Evolutionary conservation across 2,888 invertebrate genomes (phyloP), one percentile per base, ranked within the genome.

Genomic region (Pemphredon lugubris): DNA sequence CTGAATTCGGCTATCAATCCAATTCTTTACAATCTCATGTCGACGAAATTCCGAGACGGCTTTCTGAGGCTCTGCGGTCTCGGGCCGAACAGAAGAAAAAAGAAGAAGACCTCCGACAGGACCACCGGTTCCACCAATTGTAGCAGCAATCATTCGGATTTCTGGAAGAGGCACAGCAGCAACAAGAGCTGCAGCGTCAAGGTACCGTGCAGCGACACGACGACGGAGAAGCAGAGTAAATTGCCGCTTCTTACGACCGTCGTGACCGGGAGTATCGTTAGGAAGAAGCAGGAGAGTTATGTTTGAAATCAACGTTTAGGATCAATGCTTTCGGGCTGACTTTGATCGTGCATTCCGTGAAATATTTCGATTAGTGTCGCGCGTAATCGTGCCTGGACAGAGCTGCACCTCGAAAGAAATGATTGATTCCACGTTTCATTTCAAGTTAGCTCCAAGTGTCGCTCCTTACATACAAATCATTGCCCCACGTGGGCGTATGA

Each of bases 1-100:
- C 92, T 97, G 57, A 97, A 97, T 90, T 97, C 97, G 48, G 97
- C 97, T 9, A 94, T 97, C 59, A 97, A 97, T 91, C 97, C 97
- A 9, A 95, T 97, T 83, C 91, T 97, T 54, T 97, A 97, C 90
- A 97, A 97, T 89, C 92, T 97, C 59, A 96, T 97, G 94, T 96
- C 96, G 65, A 95, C 96, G 0, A 97, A 97, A 88, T 97, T 97
- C 90, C 93, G 97, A 6, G 94, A 94, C 53, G 96, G 96, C 2
- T 96, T 96, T 81, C 91, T 94, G 57, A 93, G 93, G 83, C 90
- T 95, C 50, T 92, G 95, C 73, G 92, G 92, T 2, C 85, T 90
- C 20, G 79, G 81, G 0, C 75, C 71, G 30, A 82, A 75, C 57
- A 77, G 78, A 60, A 73, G 76, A 57, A 79, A 79, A 44, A 81